Percentiles rank a stretch among this genome's conserved stretches.
phyloP scores from a whole-genome alignment of 2,888 invertebrate genomes.

The Spilarctia lutea region DNA sequence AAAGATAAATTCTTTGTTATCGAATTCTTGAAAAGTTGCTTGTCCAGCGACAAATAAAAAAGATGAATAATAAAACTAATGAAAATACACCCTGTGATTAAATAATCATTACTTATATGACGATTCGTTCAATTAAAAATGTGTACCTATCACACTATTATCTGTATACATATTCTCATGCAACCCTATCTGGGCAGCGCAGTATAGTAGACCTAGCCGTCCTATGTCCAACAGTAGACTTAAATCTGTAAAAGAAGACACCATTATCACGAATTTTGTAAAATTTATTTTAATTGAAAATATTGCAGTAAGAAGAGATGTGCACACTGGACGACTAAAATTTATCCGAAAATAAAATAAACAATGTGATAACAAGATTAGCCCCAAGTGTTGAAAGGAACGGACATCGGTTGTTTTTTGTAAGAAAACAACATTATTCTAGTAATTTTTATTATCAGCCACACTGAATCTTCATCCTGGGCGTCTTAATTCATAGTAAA shows the following conservation, averaged over 20 bases:
- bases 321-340: background rate
- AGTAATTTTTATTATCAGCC: background rate
- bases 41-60: constrained; percentile 27
- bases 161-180: too few relatives aligned
- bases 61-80: constrained; percentile 40
- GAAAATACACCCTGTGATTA: constrained; percentile 27
- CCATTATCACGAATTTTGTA: too few relatives aligned
- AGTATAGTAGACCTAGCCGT: too few relatives aligned
- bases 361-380: background rate
- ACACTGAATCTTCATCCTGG: background rate
- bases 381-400: background rate
- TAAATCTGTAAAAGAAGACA: too few relatives aligned
- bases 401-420: background rate
- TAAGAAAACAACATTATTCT: background rate
- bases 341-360: background rate
- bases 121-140: constrained; percentile 6
- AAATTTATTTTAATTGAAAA: background rate
- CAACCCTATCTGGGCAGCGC: too few relatives aligned
- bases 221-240: too few relatives aligned
- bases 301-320: background rate
- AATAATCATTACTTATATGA: background rate
- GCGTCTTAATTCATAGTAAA: background rate
- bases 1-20: constrained; percentile 42
- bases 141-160: too few relatives aligned
- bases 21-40: constrained; percentile 47